Conservation (phyloP, 1,140 invertebrate genomes). For the Hypsibius dujardini region DNA sequence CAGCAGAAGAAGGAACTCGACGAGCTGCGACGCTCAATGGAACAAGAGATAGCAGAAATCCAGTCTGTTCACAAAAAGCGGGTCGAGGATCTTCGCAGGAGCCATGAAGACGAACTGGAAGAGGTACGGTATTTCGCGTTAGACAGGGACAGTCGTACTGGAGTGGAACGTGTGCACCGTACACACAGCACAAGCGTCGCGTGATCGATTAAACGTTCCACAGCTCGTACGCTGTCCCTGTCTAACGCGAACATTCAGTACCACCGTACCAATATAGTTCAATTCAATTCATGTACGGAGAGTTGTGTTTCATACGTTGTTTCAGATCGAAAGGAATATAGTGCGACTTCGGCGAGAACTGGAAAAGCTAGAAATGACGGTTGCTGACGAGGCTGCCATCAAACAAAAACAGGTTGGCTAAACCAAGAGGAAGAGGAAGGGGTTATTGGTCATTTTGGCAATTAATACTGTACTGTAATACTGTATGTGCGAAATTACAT, state of each 20-base stretch:
- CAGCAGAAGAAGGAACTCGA: constrained; percentile 1
- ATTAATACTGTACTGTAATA: neutral
- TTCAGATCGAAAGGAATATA: neutral
- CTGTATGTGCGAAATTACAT: neutral
- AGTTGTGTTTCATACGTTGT: neutral
- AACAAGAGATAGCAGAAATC: neutral
- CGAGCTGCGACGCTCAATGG: neutral
- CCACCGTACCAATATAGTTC: no score
- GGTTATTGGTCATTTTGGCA: neutral
- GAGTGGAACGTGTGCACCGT: no score
- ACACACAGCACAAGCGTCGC: no score
- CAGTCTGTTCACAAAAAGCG: neutral
- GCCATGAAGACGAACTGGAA: neutral
- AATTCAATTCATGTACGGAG: no score
- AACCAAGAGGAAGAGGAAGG: no score
- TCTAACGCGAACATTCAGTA: no score
- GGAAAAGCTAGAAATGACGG: neutral
- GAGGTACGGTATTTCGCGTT: no score
- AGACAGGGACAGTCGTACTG: no score
- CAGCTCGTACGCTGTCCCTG: no score
- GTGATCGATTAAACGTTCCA: no score
- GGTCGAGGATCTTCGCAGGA: neutral
- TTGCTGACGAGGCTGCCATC: neutral
- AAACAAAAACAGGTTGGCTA: neutral
- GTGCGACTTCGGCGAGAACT: neutral